phyloP scores from a whole-genome alignment of 2,797 vertebrate genomes.

The Muscicapa striata region DNA sequence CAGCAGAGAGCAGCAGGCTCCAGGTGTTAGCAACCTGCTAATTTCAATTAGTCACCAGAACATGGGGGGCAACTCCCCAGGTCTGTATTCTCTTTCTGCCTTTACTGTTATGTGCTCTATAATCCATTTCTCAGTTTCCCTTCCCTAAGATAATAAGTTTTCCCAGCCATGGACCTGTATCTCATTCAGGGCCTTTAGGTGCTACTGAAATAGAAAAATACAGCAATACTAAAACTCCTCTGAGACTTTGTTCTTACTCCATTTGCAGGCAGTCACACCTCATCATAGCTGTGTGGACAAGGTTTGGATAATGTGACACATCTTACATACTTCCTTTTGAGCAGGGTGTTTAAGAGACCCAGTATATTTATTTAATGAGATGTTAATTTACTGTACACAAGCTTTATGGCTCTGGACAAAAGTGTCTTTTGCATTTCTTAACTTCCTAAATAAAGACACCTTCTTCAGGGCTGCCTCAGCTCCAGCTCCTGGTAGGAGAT shows the following conservation, averaged over 20 bases:
- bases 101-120: background rate
- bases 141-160: background rate
- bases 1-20: background rate
- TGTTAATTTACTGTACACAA: background rate
- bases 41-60: background rate
- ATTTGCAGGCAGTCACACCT: background rate
- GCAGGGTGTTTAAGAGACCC: background rate
- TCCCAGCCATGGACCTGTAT: background rate
- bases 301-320: background rate
- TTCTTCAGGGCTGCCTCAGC: background rate
- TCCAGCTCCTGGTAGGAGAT: background rate
- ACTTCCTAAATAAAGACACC: background rate
- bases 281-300: background rate
- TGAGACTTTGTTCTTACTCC: background rate
- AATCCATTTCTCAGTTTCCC: background rate
- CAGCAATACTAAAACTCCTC: background rate
- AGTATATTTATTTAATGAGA: background rate
- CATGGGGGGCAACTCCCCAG: accelerated
- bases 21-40: background rate
- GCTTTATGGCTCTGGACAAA: background rate
- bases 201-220: background rate
- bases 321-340: constrained; percentile 12
- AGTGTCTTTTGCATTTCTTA: background rate
- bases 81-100: background rate
- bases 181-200: background rate